Evolutionary conservation across 2,888 invertebrate genomes (phyloP), one percentile per base, ranked within the genome.

Genomic region (Nemotelus pantherinus): DNA sequence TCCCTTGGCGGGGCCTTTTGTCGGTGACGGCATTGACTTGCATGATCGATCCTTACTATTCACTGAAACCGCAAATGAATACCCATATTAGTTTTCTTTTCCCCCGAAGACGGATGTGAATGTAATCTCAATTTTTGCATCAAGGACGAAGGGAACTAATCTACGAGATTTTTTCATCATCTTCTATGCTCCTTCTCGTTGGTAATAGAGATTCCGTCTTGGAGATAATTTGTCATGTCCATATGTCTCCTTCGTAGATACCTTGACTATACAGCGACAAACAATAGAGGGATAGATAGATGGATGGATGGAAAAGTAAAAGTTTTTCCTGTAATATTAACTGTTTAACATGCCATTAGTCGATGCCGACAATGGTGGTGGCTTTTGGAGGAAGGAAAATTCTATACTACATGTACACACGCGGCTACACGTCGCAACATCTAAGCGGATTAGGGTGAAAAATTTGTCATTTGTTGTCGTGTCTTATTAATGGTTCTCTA

Each of bases 191-290:
- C 25, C 41, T 41, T 63, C 41, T 41, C 10, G 25, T 25, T 5
- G 58, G 5, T 25, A 25, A 9, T 50, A 50, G 39, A 41, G 41
- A 41, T 63, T 41, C 6, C 2, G 39, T 43, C 41, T 63, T 63
- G 48, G 44, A 67, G 67, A 67, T 67, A 47, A 67, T 67, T 67
- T 67, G 47, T 67, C 67, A 67, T 67, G 45, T 67, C 48, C 47
- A 67, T 47, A 67, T 67, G 67, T 45, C 39, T 47, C n/a, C 9
- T 3, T 67, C 47, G 53, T 53, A 25, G 25, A 25, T 25, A 10
- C 53, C 53, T 53, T 6, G 10, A 10, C 53, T 10, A 53, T 10
- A 6, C 6, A 53, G 10, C 53, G 10, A 53, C 53, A 53, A 53
- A 53, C 53, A 53, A 7, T 53, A 53, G 67, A 39, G 67, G 39